Base-by-base conservation (phyloP, 2,888 invertebrate species). In the Lydus trimaculatus region DNA sequence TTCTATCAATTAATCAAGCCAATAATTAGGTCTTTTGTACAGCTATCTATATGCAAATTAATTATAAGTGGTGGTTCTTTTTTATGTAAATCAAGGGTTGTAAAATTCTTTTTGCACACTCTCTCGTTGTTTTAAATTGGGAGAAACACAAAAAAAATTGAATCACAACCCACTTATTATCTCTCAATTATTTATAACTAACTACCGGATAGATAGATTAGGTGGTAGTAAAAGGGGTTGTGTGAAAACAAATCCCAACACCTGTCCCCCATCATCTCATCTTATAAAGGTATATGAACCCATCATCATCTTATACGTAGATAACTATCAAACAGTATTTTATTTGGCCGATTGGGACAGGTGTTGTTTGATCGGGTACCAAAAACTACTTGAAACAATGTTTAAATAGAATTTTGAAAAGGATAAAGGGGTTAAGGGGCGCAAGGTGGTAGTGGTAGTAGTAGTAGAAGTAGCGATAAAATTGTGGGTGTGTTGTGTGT, bases 401-500 rank as follows among this genome's bases (percentile, higher is more conserved):
- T 69, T 59, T 61, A 56, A 59, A 72, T 71, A 69, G 4, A 4
- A 13, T 13, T 28, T 28, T 28, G 28, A 28, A n/a, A n/a, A 28
- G 0, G 36, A 36, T 64, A 58, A 67, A 70, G 70, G 62, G 70
- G 68, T 74, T 70, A 71, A 28, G 28, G 28, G 28, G 28, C 69
- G 67, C 72, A 69, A 65, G 69, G 28, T 15, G 36, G 36, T 70
- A 69, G 72, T 72, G 74, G 74, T 48, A 20, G 28, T 28, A 28
- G 28, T 28, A 28, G 28, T 9, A 31, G 31, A 2, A 15, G 36
- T 13, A 36, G 48, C 17, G 43, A 17, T 48, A 17, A 48, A 48
- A 48, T 48, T 8, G 75, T 75, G 75, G 75, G 72, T 73, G 74
- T 72, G 72, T 73, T 69, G 72, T 67, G 73, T n/a, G 70, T 68